Evolutionary conservation across 2,888 invertebrate species (phyloP), one percentile per base, ranked within the genome.

Genomic region (Nomada ferruginata): DNA sequence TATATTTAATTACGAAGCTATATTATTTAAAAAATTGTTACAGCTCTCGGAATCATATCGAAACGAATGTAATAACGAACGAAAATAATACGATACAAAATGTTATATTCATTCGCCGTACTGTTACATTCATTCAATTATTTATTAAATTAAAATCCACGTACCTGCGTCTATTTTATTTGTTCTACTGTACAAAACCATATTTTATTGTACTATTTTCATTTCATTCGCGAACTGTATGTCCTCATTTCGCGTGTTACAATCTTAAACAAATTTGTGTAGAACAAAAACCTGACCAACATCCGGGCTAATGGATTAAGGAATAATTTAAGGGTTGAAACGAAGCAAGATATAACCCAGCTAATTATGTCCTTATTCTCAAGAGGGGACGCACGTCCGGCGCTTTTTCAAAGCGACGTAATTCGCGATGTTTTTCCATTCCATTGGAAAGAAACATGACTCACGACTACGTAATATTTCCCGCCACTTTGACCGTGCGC

Each of bases 401-500:
- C 42, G n/a, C 9, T 70, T 50, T 59, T 2, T 42, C 26, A 7
- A 0, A 5, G 10, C 9, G 7, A 4, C 13, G 20, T 76, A 63
- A 64, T 55, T 63, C 55, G 15, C 44, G 26, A 52, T 63, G 66
- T 73, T 80, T 75, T 59, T 36, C 63, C 61, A 13, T 59, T 57
- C 15, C 55, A 3, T 57, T 20, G 69, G 23, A 50, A 70, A 50
- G 65, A 59, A 52, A 81, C 66, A 60, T 55, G 73, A 70, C 73
- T 65, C 69, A 42, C 20, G 44, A n/a, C 44, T 59, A 15, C 69
- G 71, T 85, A 75, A 82, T 75, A 82, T 63, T 57, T 72, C 42
- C 42, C 59, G n/a, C 60, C 44, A 7, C 64, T 77, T 78, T 83
- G 68, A 72, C 82, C 82, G 79, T 81, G 81, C 77, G 69, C 65